Conservation (phyloP, 2,113 vertebrate species). For the Takifugu bimaculatus region DNA sequence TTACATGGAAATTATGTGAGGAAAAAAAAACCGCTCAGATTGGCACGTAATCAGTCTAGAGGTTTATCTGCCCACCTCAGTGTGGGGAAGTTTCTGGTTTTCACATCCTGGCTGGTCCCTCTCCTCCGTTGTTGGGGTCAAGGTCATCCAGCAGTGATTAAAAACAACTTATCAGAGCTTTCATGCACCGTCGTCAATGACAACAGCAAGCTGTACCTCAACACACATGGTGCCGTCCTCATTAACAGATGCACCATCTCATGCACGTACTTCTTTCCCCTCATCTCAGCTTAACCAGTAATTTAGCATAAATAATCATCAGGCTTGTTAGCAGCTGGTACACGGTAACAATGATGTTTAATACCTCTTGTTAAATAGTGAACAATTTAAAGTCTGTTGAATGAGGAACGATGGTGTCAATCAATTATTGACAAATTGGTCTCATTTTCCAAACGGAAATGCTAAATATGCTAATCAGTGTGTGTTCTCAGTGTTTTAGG, state of each 20-base stretch:
- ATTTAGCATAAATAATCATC: no score
- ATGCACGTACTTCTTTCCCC: no score
- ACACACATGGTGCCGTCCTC: no score
- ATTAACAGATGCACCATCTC: no score
- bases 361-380: no score
- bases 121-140: slow-evolving; percentile 54
- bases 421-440: not conserved
- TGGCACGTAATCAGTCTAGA: not conserved
- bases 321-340: no score
- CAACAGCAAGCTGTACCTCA: slow-evolving; percentile 6
- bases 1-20: slow-evolving; percentile 1
- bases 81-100: slow-evolving; percentile 18
- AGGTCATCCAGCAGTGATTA: slow-evolving; percentile 51
- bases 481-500: not conserved
- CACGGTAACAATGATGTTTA: no score
- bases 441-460: not conserved
- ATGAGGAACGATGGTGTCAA: not conserved
- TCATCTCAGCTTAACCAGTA: no score
- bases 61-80: not conserved
- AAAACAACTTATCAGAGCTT: slow-evolving; percentile 46
- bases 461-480: not conserved
- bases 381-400: no score
- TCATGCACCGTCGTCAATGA: slow-evolving; percentile 42
- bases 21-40: not conserved
- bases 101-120: not conserved